These are phyloP conservation scores for Eupithecia abbreviata DNA, from an alignment of 2,888 invertebrate species.

Conservation along the genomic window DNA sequence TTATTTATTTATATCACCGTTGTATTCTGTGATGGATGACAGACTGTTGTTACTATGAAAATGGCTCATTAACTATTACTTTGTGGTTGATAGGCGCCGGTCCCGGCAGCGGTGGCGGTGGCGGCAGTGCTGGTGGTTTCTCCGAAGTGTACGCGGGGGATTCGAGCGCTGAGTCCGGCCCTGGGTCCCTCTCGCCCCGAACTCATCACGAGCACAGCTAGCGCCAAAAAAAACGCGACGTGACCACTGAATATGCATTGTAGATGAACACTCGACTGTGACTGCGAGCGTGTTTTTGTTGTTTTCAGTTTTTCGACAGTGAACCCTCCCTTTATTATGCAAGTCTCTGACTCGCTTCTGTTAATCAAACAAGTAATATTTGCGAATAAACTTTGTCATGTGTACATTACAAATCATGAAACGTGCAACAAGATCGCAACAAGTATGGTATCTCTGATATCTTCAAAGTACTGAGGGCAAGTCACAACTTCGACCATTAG, in stretches of 20 bases:
- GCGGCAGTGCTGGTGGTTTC: conserved; percentile 74
- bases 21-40: not conserved
- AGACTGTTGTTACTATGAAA: not conserved
- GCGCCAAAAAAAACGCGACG: conserved; percentile 51
- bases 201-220: conserved; percentile 81
- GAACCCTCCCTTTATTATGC: not conserved
- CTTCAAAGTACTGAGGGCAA: not conserved
- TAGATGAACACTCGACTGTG: conserved; percentile 1
- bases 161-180: conserved; percentile 78
- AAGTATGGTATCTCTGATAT: not conserved
- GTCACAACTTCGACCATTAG: not conserved
- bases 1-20: no score
- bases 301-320: not conserved
- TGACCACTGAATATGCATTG: conserved; percentile 15
- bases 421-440: not conserved
- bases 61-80: not conserved
- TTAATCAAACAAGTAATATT: not conserved
- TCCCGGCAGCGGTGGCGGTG: conserved; percentile 62
- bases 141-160: conserved; percentile 80
- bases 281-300: not conserved
- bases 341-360: not conserved
- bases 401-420: not conserved
- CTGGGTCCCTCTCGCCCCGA: conserved; percentile 76
- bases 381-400: not conserved
- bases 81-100: conserved; percentile 38